Evolutionary conservation across 2,797 vertebrate genomes (phyloP).

Genomic region (Silurus aristotelis): DNA sequence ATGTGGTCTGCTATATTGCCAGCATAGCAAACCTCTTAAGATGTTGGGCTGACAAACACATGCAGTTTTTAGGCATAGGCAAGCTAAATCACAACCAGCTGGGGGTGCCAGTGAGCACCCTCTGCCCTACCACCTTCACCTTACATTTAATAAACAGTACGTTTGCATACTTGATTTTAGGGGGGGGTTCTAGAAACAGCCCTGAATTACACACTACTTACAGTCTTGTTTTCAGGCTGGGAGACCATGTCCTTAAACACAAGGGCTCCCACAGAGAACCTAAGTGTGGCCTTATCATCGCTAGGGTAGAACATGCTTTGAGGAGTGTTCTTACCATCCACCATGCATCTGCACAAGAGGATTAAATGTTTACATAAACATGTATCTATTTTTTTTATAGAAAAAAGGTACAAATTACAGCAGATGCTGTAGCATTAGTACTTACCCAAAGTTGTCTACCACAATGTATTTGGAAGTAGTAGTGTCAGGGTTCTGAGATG

Average conservation of each 20-base stretch:
- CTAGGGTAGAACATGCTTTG: conserved; percentile 60
- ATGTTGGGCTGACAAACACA: too few relatives aligned
- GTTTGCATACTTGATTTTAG: too few relatives aligned
- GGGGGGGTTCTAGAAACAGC: too few relatives aligned
- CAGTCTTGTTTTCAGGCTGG: conserved; percentile 36
- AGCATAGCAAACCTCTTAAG: background rate
- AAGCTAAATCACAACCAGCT: too few relatives aligned
- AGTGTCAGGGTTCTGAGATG: conserved; percentile 36
- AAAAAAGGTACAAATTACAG: background rate
- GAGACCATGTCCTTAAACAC: conserved; percentile 55
- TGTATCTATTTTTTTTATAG: too few relatives aligned
- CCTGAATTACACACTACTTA: conserved; percentile 33
- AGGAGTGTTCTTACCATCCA: conserved; percentile 57
- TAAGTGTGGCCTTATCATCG: conserved; percentile 43
- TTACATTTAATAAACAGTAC: too few relatives aligned
- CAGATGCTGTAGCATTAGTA: background rate
- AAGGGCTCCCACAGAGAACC: conserved; percentile 62
- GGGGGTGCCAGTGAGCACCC: too few relatives aligned
- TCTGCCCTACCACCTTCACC: too few relatives aligned
- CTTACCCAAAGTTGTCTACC: conserved; percentile 70
- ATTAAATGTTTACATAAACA: background rate
- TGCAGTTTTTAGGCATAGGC: too few relatives aligned
- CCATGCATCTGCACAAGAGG: conserved; percentile 68
- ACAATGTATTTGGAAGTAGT: conserved; percentile 52
- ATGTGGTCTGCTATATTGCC: background rate